These are phyloP conservation scores for Drosophila ironensis DNA, from an alignment of 1,140 invertebrate species.

Conservation along the genomic window DNA sequence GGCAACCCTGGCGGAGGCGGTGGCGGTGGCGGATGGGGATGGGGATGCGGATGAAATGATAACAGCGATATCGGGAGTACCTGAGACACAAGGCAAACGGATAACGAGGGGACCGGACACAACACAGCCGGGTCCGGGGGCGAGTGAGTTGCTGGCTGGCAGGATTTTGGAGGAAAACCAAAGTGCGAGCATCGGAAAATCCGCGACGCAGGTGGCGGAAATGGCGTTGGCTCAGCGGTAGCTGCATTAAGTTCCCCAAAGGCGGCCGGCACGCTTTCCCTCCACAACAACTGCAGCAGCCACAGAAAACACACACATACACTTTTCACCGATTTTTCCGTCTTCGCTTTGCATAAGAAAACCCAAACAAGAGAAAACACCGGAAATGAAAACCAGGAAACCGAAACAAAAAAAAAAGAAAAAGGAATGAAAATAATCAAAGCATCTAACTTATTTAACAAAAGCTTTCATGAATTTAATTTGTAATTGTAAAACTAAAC, in stretches of 20 bases:
- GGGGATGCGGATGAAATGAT: no score
- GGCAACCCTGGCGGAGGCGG: conserved; percentile 41
- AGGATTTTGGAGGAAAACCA: conserved; percentile 4
- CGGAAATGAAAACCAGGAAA: not conserved
- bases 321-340: conserved; percentile 69
- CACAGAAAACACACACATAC: no score
- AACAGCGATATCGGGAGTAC: no score
- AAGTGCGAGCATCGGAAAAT: conserved; percentile 14
- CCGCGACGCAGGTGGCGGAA: conserved; percentile 16
- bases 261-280: conserved; percentile 5
- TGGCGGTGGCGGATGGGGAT: no score
- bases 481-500: no score
- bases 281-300: no score
- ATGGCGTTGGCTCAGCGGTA: conserved; percentile 58
- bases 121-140: not conserved
- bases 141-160: conserved; percentile 32
- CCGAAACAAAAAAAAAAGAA: conserved; percentile 6
- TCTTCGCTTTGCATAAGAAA: conserved; percentile 63
- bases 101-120: conserved; percentile 2
- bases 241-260: conserved; percentile 62
- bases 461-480: conserved; percentile 77
- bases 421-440: conserved; percentile 14
- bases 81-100: no score
- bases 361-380: conserved; percentile 5
- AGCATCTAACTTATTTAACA: conserved; percentile 69